phyloP scores from a whole-genome alignment of 1,140 invertebrate species.

The Octopus sinensis region DNA sequence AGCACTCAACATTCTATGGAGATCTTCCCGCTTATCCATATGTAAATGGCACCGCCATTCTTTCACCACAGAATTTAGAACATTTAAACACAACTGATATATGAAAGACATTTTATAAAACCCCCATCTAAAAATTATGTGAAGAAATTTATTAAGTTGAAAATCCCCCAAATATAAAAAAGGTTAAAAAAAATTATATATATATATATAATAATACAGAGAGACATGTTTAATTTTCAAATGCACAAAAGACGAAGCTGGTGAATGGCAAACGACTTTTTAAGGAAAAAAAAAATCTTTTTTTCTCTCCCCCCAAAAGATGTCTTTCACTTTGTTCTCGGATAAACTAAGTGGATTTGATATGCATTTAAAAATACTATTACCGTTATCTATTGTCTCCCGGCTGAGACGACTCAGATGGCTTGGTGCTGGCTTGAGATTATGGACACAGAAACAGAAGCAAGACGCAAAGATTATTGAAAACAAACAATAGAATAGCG shows the following conservation, averaged over 20 bases:
- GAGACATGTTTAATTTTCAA: background rate
- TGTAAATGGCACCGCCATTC: conserved; percentile 4
- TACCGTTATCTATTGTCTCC: too few species aligned
- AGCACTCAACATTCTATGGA: conserved; percentile 9
- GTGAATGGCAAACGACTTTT: background rate
- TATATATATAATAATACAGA: background rate
- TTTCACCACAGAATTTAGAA: conserved; percentile 6
- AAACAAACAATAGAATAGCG: too few species aligned
- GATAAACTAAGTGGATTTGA: too few species aligned
- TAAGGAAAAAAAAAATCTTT: too few species aligned
- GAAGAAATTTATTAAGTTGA: background rate
- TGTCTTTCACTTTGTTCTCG: too few species aligned
- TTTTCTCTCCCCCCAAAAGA: too few species aligned
- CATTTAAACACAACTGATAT: conserved; percentile 6
- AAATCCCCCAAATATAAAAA: background rate
- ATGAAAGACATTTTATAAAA: background rate
- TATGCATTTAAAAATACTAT: too few species aligned
- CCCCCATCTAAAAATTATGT: too few species aligned
- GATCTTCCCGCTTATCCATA: background rate
- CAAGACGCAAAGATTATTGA: too few species aligned
- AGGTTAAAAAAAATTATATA: background rate
- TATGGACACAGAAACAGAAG: too few species aligned
- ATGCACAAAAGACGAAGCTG: background rate
- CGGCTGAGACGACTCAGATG: too few species aligned
- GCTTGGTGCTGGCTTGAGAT: too few species aligned